phyloP scores from a whole-genome alignment of 2,797 vertebrate genomes.

The Lepilemur ruficaudatus region DNA sequence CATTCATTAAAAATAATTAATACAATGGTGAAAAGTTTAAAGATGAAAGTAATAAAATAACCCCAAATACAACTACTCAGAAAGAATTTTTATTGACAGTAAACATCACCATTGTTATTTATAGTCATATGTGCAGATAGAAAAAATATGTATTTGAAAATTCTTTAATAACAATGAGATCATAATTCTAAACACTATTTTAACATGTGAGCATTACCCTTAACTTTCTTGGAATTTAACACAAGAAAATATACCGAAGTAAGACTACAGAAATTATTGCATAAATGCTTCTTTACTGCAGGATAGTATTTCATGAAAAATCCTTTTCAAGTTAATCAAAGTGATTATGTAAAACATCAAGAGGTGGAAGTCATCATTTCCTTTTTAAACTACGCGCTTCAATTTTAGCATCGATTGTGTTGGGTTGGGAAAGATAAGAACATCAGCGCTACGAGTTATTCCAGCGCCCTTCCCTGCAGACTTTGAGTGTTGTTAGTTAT shows the following conservation, averaged over 20 bases:
- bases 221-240: slow-evolving; percentile 10
- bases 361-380: background rate
- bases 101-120: background rate
- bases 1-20: background rate
- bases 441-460: background rate
- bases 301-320: background rate
- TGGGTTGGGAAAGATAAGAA: background rate
- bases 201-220: slow-evolving; percentile 27
- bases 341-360: background rate
- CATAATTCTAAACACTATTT: slow-evolving; percentile 32
- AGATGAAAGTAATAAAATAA: background rate
- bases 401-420: background rate
- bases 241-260: slow-evolving; percentile 26
- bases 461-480: background rate
- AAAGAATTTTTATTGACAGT: background rate
- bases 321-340: background rate
- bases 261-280: slow-evolving; percentile 11
- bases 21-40: slow-evolving; percentile 19
- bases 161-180: slow-evolving; percentile 6
- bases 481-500: background rate
- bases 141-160: slow-evolving; percentile 27
- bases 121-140: background rate
- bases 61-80: background rate
- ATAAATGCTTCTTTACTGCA: background rate
- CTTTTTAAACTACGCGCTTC: background rate